Conservation (phyloP, 2,113 vertebrate genomes). For the Balaeniceps rex region DNA sequence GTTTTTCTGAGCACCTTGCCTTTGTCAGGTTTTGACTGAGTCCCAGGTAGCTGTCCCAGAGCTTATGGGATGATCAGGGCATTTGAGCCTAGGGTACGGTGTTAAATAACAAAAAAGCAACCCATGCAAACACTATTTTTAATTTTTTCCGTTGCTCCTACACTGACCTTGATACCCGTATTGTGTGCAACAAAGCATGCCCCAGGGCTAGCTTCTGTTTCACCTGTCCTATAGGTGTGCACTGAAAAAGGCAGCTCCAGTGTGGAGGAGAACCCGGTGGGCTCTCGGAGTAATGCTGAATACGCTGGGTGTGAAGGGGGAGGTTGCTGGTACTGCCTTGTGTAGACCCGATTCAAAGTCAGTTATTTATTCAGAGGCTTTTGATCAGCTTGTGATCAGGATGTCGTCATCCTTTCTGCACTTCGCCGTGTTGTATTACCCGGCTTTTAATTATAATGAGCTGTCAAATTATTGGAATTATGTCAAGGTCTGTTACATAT, state of each 20-base stretch:
- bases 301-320: not conserved
- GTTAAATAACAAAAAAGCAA: not conserved
- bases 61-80: not conserved
- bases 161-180: not conserved
- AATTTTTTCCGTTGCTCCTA: not conserved
- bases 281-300: not conserved
- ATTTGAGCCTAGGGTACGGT: rapidly evolving
- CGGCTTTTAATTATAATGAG: not conserved
- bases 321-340: not conserved
- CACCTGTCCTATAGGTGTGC: not conserved
- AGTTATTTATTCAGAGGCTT: not conserved
- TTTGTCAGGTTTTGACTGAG: not conserved
- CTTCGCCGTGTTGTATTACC: not conserved
- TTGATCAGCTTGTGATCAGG: not conserved
- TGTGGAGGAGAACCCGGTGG: not conserved
- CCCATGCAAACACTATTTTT: not conserved
- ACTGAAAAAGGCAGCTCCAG: not conserved
- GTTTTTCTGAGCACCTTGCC: not conserved
- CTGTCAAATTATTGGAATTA: not conserved
- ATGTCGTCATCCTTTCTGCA: not conserved
- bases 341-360: not conserved
- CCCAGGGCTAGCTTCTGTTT: not conserved
- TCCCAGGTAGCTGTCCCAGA: not conserved
- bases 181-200: too few relatives aligned
- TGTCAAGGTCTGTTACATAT: not conserved